phyloP scores from a whole-genome alignment of 2,888 invertebrate genomes.

The Rhimphoctona megacephalus region DNA sequence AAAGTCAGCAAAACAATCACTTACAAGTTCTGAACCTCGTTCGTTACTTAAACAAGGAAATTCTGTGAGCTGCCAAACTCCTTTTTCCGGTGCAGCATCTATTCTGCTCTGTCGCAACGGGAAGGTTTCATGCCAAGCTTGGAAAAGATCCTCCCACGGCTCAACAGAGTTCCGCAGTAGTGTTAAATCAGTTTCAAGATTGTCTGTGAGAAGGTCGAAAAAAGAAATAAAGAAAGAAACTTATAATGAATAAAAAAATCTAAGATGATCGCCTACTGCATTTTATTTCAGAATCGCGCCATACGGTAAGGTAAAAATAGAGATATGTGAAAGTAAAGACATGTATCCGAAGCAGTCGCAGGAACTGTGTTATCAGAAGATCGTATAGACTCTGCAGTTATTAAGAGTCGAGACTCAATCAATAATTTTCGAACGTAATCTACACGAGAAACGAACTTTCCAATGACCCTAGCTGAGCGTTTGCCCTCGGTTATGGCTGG shows the following conservation, averaged over 20 bases:
- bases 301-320: constrained; percentile 7
- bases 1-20: too few relatives aligned
- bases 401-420: constrained; percentile 16
- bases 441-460: constrained; percentile 17
- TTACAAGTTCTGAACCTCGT: too few relatives aligned
- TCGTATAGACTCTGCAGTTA: constrained; percentile 18
- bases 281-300: constrained; percentile 12
- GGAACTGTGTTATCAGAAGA: constrained; percentile 3
- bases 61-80: too few relatives aligned
- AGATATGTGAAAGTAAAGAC: neutral
- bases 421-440: constrained; percentile 15
- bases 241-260: constrained; percentile 9
- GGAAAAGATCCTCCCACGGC: constrained; percentile 16
- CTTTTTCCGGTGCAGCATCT: too few relatives aligned
- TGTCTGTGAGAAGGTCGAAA: constrained; percentile 8
- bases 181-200: constrained; percentile 6
- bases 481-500: constrained; percentile 21
- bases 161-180: neutral
- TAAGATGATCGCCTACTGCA: constrained; percentile 9
- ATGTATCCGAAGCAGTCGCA: constrained; percentile 2
- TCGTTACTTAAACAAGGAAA: too few relatives aligned
- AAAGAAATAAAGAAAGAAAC: neutral
- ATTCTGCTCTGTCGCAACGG: neutral
- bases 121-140: constrained; percentile 16
- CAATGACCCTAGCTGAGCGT: constrained; percentile 16